Evolutionary conservation across 2,113 vertebrate genomes (phyloP).

Genomic region (Physeter macrocephalus): DNA sequence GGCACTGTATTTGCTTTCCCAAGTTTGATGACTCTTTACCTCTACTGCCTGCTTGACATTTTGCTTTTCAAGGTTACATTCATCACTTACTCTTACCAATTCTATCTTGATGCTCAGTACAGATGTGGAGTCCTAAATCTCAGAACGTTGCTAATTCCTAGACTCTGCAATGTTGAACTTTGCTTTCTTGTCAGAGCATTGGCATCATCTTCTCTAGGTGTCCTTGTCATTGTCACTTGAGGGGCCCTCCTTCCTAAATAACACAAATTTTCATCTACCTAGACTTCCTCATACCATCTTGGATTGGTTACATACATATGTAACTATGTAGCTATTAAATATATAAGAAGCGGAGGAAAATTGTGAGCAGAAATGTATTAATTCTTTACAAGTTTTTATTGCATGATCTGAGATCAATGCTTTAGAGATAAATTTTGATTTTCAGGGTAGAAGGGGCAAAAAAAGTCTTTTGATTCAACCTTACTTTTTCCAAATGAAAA

Average conservation of each 20-base stretch:
- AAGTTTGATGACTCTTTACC: background rate
- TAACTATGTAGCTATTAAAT: background rate
- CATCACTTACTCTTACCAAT: background rate
- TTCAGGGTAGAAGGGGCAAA: background rate
- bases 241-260: background rate
- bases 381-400: background rate
- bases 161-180: background rate
- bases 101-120: background rate
- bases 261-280: background rate
- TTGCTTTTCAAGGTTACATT: background rate
- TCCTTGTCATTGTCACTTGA: background rate
- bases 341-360: background rate
- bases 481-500: conserved; percentile 10
- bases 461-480: background rate
- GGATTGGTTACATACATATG: background rate
- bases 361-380: background rate
- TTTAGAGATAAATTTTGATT: background rate
- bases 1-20: background rate
- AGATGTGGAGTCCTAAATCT: background rate
- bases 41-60: background rate
- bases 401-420: background rate
- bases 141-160: background rate
- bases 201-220: background rate
- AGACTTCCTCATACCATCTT: background rate
- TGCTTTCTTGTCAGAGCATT: background rate